Conservation (phyloP, 2,888 invertebrate species). For the Drosophila mulleri region DNA sequence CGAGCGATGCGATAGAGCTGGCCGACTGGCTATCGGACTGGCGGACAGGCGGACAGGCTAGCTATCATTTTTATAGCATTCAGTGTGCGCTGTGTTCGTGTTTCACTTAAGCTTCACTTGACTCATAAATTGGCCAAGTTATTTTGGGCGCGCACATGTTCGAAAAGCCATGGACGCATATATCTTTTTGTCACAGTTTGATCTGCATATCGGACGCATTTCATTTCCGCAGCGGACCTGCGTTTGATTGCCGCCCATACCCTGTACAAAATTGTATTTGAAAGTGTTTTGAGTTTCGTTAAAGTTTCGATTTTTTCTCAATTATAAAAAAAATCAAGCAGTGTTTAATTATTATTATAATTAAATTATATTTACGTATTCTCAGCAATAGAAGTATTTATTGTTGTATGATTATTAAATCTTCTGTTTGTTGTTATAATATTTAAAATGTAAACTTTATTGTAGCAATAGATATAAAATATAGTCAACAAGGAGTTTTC, state of each 20-base stretch:
- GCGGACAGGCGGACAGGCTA: neutral
- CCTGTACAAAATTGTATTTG: neutral
- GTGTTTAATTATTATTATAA: too few relatives aligned
- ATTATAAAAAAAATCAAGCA: too few relatives aligned
- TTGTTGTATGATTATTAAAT: too few relatives aligned
- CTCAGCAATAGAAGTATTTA: too few relatives aligned
- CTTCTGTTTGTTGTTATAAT: too few relatives aligned
- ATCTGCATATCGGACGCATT: conserved; percentile 64
- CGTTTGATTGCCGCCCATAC: conserved; percentile 9
- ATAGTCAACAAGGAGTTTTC: too few relatives aligned
- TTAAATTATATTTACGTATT: too few relatives aligned
- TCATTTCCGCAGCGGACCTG: conserved; percentile 23
- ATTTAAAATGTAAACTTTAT: too few relatives aligned
- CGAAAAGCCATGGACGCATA: conserved; percentile 34
- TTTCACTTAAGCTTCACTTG: conserved; percentile 68
- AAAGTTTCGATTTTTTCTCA: too few relatives aligned
- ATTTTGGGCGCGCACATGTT: conserved; percentile 64
- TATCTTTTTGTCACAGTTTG: conserved; percentile 46
- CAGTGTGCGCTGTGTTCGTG: conserved; percentile 28
- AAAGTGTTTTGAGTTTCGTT: too few relatives aligned
- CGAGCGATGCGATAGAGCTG: conserved; percentile 7
- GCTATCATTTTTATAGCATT: conserved; percentile 56
- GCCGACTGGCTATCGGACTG: neutral
- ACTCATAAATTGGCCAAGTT: conserved; percentile 64
- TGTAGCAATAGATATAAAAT: too few relatives aligned